These are phyloP conservation scores for Threskiornis aethiopicus DNA, from an alignment of 2,797 vertebrate species.

Conservation along the genomic window DNA sequence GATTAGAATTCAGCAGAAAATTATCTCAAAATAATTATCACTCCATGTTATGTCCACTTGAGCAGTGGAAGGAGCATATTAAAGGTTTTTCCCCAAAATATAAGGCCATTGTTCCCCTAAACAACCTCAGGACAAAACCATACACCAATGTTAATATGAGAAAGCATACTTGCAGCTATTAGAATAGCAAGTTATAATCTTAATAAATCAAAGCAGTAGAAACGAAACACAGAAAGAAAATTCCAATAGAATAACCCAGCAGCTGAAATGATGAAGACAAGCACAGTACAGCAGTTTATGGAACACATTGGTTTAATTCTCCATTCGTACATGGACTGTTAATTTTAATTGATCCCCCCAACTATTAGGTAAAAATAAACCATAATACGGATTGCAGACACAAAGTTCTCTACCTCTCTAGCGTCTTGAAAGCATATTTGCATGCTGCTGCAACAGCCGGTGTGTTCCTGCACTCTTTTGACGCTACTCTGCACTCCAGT, in stretches of 20 bases:
- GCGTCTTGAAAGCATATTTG: neutral
- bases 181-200: neutral
- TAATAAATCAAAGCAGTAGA: neutral
- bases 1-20: neutral
- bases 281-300: neutral
- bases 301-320: neutral
- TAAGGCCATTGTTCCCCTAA: neutral
- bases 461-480: neutral
- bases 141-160: neutral
- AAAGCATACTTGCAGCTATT: neutral
- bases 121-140: neutral
- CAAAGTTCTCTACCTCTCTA: neutral
- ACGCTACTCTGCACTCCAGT: slow-evolving; percentile 46
- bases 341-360: neutral
- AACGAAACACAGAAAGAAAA: neutral
- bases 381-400: neutral
- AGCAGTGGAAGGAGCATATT: neutral
- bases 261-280: neutral
- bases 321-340: neutral
- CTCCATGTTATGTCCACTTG: neutral
- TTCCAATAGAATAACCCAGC: neutral
- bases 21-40: neutral
- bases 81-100: neutral
- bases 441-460: neutral
- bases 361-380: neutral